phyloP scores from a whole-genome alignment of 1,140 invertebrate genomes.

The Magallana gigas region DNA sequence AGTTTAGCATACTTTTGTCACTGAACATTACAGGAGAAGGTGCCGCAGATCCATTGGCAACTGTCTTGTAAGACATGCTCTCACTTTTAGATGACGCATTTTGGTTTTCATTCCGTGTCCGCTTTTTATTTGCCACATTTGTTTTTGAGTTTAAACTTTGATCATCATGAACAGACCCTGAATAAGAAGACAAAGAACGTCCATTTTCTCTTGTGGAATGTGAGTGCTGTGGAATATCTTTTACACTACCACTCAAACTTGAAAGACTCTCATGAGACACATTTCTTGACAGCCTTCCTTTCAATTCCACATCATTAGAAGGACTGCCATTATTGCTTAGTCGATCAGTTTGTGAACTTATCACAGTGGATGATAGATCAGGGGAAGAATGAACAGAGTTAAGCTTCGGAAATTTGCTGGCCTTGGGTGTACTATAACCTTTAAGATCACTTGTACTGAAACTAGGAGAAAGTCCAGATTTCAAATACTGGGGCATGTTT shows the following conservation, averaged over 20 bases:
- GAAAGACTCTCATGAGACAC: slow-evolving; percentile 56
- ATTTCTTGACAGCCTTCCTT: slow-evolving; percentile 43
- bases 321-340: slow-evolving; percentile 33
- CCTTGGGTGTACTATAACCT: slow-evolving; percentile 48
- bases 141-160: slow-evolving; percentile 70
- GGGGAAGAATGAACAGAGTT: slow-evolving; percentile 41
- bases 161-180: slow-evolving; percentile 59
- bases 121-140: slow-evolving; percentile 71
- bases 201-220: slow-evolving; percentile 64
- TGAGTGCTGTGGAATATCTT: slow-evolving; percentile 49
- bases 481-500: slow-evolving; percentile 53
- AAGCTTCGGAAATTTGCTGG: slow-evolving; percentile 34
- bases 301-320: neutral
- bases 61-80: slow-evolving; percentile 35
- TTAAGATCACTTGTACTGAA: slow-evolving; percentile 41
- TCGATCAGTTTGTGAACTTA: slow-evolving; percentile 30
- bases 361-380: neutral
- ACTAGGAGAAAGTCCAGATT: slow-evolving; percentile 44
- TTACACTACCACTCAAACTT: slow-evolving; percentile 46
- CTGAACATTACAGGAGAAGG: slow-evolving; percentile 42
- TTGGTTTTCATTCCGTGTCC: slow-evolving; percentile 58
- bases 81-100: slow-evolving; percentile 43
- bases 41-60: slow-evolving; percentile 44
- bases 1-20: slow-evolving; percentile 47
- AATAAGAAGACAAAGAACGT: slow-evolving; percentile 54